phyloP scores from a whole-genome alignment of 2,113 vertebrate species.

The Zootoca vivipara region DNA sequence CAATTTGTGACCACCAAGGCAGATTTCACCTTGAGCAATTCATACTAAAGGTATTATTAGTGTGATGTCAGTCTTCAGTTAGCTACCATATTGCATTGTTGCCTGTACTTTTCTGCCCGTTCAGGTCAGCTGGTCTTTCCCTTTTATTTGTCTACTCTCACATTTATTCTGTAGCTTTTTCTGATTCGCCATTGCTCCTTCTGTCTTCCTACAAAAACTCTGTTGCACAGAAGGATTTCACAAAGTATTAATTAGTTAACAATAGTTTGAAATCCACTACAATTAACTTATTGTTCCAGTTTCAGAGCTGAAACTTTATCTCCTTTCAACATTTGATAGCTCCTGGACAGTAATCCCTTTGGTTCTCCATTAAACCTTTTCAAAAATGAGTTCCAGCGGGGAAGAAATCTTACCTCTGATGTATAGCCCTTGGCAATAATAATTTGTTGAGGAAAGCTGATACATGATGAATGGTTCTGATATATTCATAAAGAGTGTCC shows the following conservation, averaged over 20 bases:
- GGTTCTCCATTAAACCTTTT: background rate
- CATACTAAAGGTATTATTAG: background rate
- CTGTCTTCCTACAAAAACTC: background rate
- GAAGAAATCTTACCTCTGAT: constrained; percentile 20
- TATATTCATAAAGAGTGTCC: constrained; percentile 19
- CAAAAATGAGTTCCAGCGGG: constrained; percentile 19
- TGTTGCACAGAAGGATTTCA: background rate
- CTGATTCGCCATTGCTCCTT: background rate
- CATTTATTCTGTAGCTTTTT: background rate
- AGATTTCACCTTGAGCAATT: background rate
- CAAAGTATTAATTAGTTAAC: background rate
- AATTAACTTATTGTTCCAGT: background rate
- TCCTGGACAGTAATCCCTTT: constrained; percentile 2
- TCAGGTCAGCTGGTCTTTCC: background rate
- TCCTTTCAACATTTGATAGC: background rate
- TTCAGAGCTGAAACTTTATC: background rate
- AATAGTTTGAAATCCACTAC: background rate
- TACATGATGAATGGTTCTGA: background rate
- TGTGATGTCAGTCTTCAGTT: background rate
- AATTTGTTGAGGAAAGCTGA: background rate
- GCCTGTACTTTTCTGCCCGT: background rate
- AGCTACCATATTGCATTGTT: background rate
- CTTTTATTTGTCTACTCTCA: background rate
- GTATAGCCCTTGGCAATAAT: constrained; percentile 1
- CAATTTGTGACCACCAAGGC: background rate